A percentile compares a stretch with the other conserved stretches of the same genome.
phyloP scores from a whole-genome alignment of 2,113 vertebrate genomes.

The Dolichotis patagonum region DNA sequence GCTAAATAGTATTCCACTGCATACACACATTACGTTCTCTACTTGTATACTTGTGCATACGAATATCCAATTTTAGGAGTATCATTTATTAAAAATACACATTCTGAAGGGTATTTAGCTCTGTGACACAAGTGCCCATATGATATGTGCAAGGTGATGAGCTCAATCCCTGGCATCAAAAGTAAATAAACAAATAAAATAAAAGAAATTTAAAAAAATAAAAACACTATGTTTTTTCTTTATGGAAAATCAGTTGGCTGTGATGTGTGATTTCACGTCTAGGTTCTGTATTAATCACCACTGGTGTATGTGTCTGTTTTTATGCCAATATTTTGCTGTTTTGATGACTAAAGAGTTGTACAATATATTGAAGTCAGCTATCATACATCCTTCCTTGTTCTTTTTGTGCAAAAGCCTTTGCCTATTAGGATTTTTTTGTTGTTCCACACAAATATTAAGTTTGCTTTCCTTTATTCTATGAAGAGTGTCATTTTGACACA shows the following conservation, averaged over 20 bases:
- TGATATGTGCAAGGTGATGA: too few relatives aligned
- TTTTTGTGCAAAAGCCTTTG: background rate
- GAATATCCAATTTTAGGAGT: background rate
- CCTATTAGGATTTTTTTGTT: background rate
- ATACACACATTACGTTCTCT: background rate
- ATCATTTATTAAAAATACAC: background rate
- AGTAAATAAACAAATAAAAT: too few relatives aligned
- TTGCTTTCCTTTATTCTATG: background rate
- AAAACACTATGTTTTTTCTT: background rate
- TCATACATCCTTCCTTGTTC: background rate
- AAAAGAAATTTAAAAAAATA: background rate
- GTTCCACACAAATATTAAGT: background rate
- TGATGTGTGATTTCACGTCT: background rate
- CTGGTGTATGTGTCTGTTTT: background rate
- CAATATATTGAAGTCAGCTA: background rate
- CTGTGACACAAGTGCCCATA: too few relatives aligned
- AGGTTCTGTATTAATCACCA: background rate
- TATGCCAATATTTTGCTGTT: background rate
- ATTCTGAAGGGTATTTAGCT: too few relatives aligned
- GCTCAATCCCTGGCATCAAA: too few relatives aligned
- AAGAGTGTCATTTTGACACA: background rate
- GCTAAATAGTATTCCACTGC: background rate
- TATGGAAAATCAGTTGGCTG: background rate
- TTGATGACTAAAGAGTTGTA: background rate
- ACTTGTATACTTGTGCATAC: background rate